These are phyloP conservation scores for Hephaestus fuliginosus DNA, from an alignment of 2,797 vertebrate species.

Conservation along the genomic window DNA sequence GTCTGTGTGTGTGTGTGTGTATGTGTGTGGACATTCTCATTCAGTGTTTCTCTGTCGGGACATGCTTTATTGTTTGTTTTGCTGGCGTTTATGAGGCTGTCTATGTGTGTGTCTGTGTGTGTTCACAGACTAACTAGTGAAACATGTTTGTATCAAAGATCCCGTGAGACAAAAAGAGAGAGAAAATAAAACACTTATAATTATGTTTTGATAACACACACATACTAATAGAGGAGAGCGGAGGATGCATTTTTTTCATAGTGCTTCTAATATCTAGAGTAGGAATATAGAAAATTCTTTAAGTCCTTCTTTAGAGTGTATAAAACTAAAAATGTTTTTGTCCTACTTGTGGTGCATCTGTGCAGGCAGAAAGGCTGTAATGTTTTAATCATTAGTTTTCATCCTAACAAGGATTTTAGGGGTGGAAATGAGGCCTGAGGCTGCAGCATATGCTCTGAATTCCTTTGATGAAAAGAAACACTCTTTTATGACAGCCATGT, in stretches of 20 bases:
- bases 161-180: constrained; percentile 23
- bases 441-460: constrained; percentile 58
- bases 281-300: background rate
- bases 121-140: constrained; percentile 15
- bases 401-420: background rate
- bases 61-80: constrained; percentile 53
- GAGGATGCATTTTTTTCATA: background rate
- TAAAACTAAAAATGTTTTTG: background rate
- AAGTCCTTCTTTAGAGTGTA: background rate
- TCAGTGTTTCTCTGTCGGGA: constrained; percentile 39
- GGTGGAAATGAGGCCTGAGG: constrained; percentile 36
- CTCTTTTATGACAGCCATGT: constrained; percentile 55
- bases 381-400: constrained; percentile 35
- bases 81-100: constrained; percentile 33
- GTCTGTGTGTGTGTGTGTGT: background rate
- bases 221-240: background rate
- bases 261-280: background rate
- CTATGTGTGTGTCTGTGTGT: background rate
- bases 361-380: constrained; percentile 6
- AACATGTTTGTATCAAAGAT: constrained; percentile 29
- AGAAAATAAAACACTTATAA: constrained; percentile 18
- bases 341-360: constrained; percentile 6
- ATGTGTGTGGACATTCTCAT: background rate
- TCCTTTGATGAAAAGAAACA: constrained; percentile 27
- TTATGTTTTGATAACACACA: constrained; percentile 24